Conservation (phyloP, 1,140 invertebrate genomes). For the Leptinotarsa undecemlineata region DNA sequence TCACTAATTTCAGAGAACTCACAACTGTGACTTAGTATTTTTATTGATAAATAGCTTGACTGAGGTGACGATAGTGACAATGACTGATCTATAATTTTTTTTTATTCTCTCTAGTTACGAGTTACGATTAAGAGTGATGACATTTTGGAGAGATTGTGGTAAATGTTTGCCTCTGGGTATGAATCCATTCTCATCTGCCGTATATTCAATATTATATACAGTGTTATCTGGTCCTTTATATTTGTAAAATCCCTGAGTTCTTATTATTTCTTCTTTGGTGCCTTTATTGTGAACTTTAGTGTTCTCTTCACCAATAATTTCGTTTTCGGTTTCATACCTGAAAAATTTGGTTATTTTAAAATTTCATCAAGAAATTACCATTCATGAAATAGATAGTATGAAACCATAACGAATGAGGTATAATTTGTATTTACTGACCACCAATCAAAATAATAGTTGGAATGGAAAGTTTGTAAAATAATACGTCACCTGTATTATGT, state of each 20-base stretch:
- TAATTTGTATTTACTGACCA: no score
- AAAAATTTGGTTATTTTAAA: background rate
- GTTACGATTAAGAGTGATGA: background rate
- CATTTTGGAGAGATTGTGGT: conserved; percentile 55
- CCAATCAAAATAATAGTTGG: no score
- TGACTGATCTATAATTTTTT: background rate
- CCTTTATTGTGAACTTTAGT: conserved; percentile 53
- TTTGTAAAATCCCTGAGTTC: conserved; percentile 60
- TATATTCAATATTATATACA: conserved; percentile 59
- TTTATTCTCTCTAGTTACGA: background rate
- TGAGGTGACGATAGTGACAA: no score
- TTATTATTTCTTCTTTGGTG: conserved; percentile 62
- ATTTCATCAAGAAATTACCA: no score
- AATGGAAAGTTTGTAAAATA: no score
- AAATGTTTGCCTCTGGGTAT: conserved; percentile 56
- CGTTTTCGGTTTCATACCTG: conserved; percentile 45
- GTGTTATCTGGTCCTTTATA: conserved; percentile 61
- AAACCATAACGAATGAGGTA: no score
- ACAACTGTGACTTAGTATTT: no score
- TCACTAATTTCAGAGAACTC: no score
- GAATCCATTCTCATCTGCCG: conserved; percentile 63
- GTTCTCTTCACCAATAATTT: conserved; percentile 42
- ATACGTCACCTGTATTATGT: no score
- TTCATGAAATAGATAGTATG: no score
- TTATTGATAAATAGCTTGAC: no score